Conservation (phyloP, 2,113 vertebrate genomes). For the Gobio gobio region DNA sequence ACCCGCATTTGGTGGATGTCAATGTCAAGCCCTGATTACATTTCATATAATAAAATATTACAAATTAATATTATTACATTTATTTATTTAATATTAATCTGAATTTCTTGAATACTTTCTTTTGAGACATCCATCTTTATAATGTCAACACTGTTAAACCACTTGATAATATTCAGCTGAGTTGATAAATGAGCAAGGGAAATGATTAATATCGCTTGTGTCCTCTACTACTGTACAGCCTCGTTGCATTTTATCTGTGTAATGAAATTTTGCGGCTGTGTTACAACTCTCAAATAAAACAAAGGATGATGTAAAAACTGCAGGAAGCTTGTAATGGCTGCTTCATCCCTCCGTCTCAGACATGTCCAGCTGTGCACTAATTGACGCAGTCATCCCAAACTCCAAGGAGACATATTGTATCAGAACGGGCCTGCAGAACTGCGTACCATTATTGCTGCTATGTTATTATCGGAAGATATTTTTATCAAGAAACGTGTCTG, state of each 20-base stretch:
- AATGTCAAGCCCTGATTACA: too few species aligned
- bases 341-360: constrained; percentile 29
- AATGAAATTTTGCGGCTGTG: constrained; percentile 1
- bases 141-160: neutral
- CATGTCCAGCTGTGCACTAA: constrained; percentile 46
- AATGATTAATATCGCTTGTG: neutral
- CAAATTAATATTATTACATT: neutral
- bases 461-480: constrained; percentile 9
- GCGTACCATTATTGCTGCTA: neutral
- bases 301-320: constrained; percentile 42
- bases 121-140: neutral
- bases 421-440: neutral
- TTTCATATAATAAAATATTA: too few species aligned
- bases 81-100: neutral
- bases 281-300: constrained; percentile 36
- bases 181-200: neutral
- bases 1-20: too few species aligned
- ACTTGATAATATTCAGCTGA: neutral
- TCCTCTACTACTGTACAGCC: neutral
- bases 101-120: neutral
- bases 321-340: constrained; percentile 38
- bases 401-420: constrained; percentile 15
- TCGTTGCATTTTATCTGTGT: constrained; percentile 3
- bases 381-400: constrained; percentile 45
- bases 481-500: neutral